phyloP scores from a whole-genome alignment of 2,888 invertebrate genomes.

The Dolichomitus sp. region DNA sequence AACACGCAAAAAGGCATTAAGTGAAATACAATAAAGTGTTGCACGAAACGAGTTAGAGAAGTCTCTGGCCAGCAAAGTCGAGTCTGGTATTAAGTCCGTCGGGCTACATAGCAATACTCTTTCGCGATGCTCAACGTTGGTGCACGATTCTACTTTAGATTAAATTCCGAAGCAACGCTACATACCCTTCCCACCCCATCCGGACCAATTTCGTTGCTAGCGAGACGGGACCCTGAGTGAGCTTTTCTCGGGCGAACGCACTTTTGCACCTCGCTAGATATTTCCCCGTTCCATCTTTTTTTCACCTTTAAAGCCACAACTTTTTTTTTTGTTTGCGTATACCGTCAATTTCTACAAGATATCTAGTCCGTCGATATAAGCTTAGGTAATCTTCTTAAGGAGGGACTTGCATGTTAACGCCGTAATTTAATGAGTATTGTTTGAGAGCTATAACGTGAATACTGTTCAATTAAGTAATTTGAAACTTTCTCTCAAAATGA shows the following conservation, averaged over 20 bases:
- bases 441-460: no score
- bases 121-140: slow-evolving; percentile 52
- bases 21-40: slow-evolving; percentile 75
- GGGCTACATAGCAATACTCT: slow-evolving; percentile 24
- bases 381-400: no score
- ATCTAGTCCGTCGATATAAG: slow-evolving; percentile 21
- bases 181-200: slow-evolving; percentile 40
- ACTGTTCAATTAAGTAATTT: no score
- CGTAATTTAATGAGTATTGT: no score
- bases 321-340: slow-evolving; percentile 37
- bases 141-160: slow-evolving; percentile 81
- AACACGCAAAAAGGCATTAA: slow-evolving; percentile 73
- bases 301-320: neutral
- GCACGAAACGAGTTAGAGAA: slow-evolving; percentile 21
- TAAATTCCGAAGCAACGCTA: slow-evolving; percentile 79
- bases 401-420: no score
- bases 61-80: slow-evolving; percentile 26
- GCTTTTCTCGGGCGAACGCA: slow-evolving; percentile 49
- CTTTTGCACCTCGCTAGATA: slow-evolving; percentile 54
- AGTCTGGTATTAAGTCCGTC: slow-evolving; percentile 54
- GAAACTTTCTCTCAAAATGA: no score
- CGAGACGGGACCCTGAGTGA: slow-evolving; percentile 38
- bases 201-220: slow-evolving; percentile 59
- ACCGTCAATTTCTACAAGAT: slow-evolving; percentile 51
- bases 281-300: neutral